These are phyloP conservation scores for Phoxinus dragarum DNA, from an alignment of 2,797 vertebrate genomes.

Conservation along the genomic window DNA sequence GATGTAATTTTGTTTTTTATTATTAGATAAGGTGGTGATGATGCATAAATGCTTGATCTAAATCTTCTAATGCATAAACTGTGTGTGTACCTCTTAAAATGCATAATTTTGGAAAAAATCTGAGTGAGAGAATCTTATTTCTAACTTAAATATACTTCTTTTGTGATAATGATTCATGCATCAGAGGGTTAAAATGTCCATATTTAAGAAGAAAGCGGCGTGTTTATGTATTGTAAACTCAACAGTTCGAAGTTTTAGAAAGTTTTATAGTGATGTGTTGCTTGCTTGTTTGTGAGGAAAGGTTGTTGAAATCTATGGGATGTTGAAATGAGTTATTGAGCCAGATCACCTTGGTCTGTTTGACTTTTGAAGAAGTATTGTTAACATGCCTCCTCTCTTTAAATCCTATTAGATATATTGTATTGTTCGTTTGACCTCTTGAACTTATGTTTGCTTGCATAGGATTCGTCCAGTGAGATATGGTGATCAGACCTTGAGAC, in stretches of 20 bases:
- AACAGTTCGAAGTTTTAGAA: neutral
- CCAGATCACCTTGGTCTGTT: neutral
- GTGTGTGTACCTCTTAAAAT: neutral
- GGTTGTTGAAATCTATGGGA: neutral
- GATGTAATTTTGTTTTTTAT: neutral
- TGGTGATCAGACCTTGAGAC: neutral
- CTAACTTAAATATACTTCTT: neutral
- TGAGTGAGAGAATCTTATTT: neutral
- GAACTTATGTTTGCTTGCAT: neutral
- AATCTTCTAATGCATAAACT: neutral
- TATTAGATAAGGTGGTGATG: neutral
- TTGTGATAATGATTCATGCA: neutral
- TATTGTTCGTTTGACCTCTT: neutral
- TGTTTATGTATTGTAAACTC: neutral
- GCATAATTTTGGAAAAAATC: neutral
- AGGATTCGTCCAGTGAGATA: neutral
- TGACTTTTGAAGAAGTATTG: neutral
- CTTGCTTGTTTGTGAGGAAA: neutral
- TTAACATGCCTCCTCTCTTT: neutral
- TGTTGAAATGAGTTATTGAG: neutral
- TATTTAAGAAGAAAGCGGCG: neutral
- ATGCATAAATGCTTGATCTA: neutral
- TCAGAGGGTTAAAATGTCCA: neutral
- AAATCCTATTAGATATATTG: neutral
- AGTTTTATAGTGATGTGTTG: neutral